phyloP scores from a whole-genome alignment of 2,888 invertebrate genomes.

The Ligdia adustata region DNA sequence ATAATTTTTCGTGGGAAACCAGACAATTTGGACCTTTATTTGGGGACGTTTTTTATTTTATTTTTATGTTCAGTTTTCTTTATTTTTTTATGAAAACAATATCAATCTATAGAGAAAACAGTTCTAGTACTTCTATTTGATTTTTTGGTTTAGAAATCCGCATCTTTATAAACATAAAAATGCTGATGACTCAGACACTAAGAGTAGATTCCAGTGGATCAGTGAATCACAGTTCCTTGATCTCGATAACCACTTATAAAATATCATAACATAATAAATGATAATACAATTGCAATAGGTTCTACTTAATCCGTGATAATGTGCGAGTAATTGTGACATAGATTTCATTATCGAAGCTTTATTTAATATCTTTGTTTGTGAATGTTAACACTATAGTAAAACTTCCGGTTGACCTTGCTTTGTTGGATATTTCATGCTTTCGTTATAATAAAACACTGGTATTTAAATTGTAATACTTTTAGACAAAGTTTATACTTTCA shows the following conservation, averaged over 20 bases:
- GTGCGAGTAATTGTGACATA: conserved; percentile 8
- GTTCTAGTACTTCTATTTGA: no score
- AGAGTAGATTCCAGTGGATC: conserved; percentile 9
- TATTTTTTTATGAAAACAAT: no score
- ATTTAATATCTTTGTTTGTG: conserved; percentile 10
- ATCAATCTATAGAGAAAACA: no score
- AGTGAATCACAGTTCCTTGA: conserved; percentile 16
- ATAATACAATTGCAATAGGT: conserved; percentile 7
- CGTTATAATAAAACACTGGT: neutral
- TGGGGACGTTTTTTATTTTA: no score
- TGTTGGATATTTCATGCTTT: conserved; percentile 3
- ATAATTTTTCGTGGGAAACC: no score
- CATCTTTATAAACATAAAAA: no score
- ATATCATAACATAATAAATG: conserved; percentile 11
- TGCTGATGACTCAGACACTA: conserved; percentile 13
- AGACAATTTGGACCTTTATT: no score
- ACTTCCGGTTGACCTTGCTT: conserved; percentile 6
- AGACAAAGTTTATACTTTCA: no score
- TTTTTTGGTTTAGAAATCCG: no score
- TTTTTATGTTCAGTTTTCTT: no score
- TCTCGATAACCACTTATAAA: conserved; percentile 21
- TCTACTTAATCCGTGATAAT: conserved; percentile 9
- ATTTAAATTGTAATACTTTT: no score
- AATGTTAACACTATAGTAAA: conserved; percentile 6
- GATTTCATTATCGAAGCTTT: conserved; percentile 10